These are phyloP conservation scores for Panurus biarmicus DNA, from an alignment of 2,113 vertebrate genomes.

Conservation along the genomic window DNA sequence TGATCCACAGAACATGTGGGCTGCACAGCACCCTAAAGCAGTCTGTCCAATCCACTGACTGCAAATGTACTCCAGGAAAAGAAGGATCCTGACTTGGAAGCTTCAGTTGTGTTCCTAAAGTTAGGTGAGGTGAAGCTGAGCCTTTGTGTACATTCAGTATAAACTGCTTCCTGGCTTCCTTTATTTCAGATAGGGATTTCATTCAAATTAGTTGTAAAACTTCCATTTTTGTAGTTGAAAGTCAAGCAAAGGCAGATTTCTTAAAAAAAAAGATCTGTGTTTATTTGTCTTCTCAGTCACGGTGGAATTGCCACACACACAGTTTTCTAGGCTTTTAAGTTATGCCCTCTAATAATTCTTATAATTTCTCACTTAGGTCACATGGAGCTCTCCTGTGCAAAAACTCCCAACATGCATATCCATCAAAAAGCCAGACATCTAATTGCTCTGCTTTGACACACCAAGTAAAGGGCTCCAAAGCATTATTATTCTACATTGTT, in stretches of 20 bases:
- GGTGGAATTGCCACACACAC: neutral
- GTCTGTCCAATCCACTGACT: neutral
- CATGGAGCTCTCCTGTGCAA: neutral
- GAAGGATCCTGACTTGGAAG: neutral
- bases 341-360: neutral
- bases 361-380: neutral
- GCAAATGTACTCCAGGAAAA: neutral
- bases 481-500: constrained; percentile 40
- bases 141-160: neutral
- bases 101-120: neutral
- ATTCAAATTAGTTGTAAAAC: neutral
- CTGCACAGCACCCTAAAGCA: neutral
- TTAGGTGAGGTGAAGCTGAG: neutral
- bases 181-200: neutral
- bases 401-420: neutral
- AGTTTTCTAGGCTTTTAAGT: neutral
- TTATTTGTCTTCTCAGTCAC: neutral
- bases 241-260: neutral
- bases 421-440: neutral
- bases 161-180: neutral
- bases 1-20: neutral
- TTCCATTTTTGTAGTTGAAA: neutral
- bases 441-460: constrained; percentile 32
- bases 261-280: neutral
- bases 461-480: constrained; percentile 14